A percentile compares a stretch with the other conserved stretches of the same genome.
Evolutionary conservation across 2,888 invertebrate genomes (phyloP).

Genomic region (Zhengitettix transpicula): DNA sequence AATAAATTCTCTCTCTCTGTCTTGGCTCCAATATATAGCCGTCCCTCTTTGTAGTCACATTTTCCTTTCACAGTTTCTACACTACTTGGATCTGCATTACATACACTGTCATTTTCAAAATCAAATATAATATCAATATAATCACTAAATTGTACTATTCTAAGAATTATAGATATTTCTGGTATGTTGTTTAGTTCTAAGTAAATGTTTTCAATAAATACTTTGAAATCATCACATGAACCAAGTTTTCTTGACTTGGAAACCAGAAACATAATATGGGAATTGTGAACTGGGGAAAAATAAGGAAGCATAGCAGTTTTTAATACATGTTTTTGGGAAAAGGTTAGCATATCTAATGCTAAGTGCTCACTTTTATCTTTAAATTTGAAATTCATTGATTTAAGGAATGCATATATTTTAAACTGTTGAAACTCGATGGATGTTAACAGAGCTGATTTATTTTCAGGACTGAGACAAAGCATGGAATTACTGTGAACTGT

Average conservation of each 20-base stretch:
- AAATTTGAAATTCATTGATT: too few relatives aligned
- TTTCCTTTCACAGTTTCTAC: not conserved
- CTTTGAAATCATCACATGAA: not conserved
- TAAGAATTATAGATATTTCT: not conserved
- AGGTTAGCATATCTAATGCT: too few relatives aligned
- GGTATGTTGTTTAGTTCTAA: not conserved
- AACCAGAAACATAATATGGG: not conserved
- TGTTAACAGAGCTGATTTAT: too few relatives aligned
- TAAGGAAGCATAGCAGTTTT: not conserved
- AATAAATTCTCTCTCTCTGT: not conserved
- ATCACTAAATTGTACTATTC: not conserved
- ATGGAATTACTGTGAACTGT: too few relatives aligned
- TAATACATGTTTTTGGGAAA: not conserved
- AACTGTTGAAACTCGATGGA: too few relatives aligned
- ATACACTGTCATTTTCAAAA: not conserved
- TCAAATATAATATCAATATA: not conserved
- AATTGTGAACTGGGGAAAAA: not conserved
- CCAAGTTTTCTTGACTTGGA: not conserved
- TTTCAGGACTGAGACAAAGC: too few relatives aligned
- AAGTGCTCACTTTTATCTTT: too few relatives aligned
- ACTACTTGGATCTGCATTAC: not conserved
- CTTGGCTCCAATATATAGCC: not conserved
- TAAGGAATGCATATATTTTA: too few relatives aligned
- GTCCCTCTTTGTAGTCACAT: not conserved
- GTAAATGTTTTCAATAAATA: not conserved